A percentile compares a stretch with the other conserved stretches of the same genome.
Conservation (phyloP, 2,888 invertebrate genomes). For the Heliconius aoede region DNA sequence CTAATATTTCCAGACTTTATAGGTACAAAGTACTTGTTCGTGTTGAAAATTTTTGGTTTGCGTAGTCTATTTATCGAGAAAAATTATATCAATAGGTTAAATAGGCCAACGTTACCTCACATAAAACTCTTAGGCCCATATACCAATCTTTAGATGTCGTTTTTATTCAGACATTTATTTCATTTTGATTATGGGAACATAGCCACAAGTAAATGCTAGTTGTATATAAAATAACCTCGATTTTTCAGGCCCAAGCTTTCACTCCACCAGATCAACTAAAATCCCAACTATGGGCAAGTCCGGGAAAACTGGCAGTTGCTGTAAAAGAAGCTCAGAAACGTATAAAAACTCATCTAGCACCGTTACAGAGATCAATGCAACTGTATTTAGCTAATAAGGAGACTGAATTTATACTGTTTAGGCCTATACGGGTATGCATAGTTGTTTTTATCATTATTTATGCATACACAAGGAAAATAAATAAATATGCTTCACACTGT, state of each 20-base stretch:
- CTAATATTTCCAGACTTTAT: too few species aligned
- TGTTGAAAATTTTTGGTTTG: too few species aligned
- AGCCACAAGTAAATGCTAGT: neutral
- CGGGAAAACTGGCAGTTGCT: slow-evolving; percentile 88
- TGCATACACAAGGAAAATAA: too few species aligned
- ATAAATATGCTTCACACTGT: too few species aligned
- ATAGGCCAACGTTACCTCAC: too few species aligned
- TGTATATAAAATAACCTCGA: slow-evolving; percentile 7
- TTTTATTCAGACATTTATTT: too few species aligned
- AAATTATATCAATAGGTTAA: too few species aligned
- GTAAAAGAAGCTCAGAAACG: slow-evolving; percentile 90
- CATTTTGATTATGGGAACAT: too few species aligned
- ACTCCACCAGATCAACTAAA: slow-evolving; percentile 64
- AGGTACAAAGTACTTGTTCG: too few species aligned
- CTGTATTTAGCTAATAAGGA: slow-evolving; percentile 98
- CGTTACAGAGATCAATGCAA: slow-evolving; percentile 94
- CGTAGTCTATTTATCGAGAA: too few species aligned
- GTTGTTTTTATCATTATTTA: neutral
- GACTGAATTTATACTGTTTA: slow-evolving; percentile 97
- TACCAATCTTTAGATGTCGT: too few species aligned
- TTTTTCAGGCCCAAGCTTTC: slow-evolving; percentile 64
- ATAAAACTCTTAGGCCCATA: too few species aligned
- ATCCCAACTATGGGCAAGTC: slow-evolving; percentile 82
- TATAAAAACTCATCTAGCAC: slow-evolving; percentile 91
- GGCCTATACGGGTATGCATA: slow-evolving; percentile 92